phyloP scores from a whole-genome alignment of 2,113 vertebrate species.

The Tauraco erythrolophus region DNA sequence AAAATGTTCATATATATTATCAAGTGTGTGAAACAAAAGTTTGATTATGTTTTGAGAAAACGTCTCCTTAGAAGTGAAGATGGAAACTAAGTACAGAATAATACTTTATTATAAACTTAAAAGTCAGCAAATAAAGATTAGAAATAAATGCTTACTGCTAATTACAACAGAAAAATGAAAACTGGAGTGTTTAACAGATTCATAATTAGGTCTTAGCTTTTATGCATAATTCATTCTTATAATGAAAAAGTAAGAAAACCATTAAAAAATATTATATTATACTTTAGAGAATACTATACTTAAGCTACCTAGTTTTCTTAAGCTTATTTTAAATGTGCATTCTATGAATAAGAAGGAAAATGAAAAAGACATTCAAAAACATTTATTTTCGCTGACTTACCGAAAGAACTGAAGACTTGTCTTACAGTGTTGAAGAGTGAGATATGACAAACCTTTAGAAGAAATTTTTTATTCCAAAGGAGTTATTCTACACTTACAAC shows the following conservation, averaged over 20 bases:
- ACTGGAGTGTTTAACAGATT: accelerated
- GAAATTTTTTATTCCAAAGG: neutral
- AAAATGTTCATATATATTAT: neutral
- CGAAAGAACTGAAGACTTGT: neutral
- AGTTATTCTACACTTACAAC: neutral
- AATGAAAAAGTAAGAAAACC: neutral
- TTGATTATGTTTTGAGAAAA: neutral
- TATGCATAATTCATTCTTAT: neutral
- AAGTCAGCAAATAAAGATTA: neutral
- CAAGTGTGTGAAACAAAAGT: neutral
- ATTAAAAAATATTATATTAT: neutral
- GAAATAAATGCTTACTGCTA: neutral
- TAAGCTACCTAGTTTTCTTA: neutral
- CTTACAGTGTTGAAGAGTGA: neutral
- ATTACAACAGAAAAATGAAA: neutral
- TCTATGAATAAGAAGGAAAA: neutral
- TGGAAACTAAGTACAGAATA: neutral
- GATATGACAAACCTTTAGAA: neutral
- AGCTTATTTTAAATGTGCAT: neutral
- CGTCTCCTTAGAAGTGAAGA: neutral
- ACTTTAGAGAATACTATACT: neutral
- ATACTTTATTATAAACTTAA: neutral
- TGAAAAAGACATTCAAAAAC: neutral
- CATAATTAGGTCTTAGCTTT: neutral
- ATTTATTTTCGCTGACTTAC: neutral